Conservation (phyloP, 1,140 invertebrate species). For the Drosophila bocqueti region DNA sequence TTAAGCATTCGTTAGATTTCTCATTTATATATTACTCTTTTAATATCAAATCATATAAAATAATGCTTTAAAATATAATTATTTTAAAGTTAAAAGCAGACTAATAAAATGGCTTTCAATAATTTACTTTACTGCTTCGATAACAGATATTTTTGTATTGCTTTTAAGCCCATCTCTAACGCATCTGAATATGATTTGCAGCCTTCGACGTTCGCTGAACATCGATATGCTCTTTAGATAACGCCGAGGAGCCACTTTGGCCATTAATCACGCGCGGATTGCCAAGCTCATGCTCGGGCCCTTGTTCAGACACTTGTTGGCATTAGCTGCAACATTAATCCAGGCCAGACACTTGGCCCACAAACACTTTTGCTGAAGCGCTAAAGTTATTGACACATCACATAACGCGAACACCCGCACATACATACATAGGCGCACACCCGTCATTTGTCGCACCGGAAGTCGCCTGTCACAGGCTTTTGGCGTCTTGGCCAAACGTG, state of each 20-base stretch:
- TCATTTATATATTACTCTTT: background rate
- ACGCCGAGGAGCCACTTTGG: slow-evolving; percentile 20
- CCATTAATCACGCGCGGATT: slow-evolving; percentile 69
- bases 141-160: background rate
- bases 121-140: too few relatives aligned
- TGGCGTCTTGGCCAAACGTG: slow-evolving; percentile 52
- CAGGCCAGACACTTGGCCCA: slow-evolving; percentile 26
- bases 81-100: background rate
- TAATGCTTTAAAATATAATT: background rate
- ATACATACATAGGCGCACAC: background rate
- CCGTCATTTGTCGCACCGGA: slow-evolving; percentile 52
- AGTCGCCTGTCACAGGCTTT: slow-evolving; percentile 41
- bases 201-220: slow-evolving; percentile 46
- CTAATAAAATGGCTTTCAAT: too few relatives aligned
- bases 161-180: background rate
- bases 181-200: slow-evolving; percentile 58
- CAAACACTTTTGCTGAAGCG: slow-evolving; percentile 31
- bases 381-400: slow-evolving; percentile 28
- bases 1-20: background rate
- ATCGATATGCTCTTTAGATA: slow-evolving; percentile 81
- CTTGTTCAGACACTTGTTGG: slow-evolving; percentile 67
- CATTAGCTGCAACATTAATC: slow-evolving; percentile 49
- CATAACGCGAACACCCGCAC: slow-evolving; percentile 34
- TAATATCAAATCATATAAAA: background rate
- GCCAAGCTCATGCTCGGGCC: slow-evolving; percentile 28